Base-by-base conservation (phyloP, 2,113 vertebrate genomes). In the Candoia aspera region DNA sequence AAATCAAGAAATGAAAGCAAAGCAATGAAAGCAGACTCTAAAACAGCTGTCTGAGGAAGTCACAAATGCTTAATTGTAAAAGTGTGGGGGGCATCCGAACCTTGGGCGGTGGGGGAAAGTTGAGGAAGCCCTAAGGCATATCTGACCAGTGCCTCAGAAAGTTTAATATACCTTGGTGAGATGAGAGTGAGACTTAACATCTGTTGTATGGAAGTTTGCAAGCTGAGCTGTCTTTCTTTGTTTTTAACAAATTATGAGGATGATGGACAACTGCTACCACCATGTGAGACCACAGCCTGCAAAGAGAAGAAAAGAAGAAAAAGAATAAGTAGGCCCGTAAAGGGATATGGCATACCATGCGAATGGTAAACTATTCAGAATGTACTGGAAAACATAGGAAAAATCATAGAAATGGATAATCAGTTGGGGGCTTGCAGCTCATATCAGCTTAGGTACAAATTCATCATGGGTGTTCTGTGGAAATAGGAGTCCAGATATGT, bases 331-430 rank as follows among this genome's bases (percentile, higher is more conserved):
- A 13, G 29, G 29, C 26, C 57, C 15, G n/a, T 42, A 73, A n/a
- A 79, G 60, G 85, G 68, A 87, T 64, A 91, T 91, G 90, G 58
- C 87, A 84, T n/a, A 59, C 6, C 84, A 23, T n/a, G 62, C 46
- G 53, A 87, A 68, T 11, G 8, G 17, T 11, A 58, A 62, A 91
- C n/a, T 62, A 64, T n/a, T 83, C 54, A 79, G 26, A 93, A 83
- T n/a, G 19, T 87, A 64, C 84, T 55, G 87, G 62, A 92, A 92
- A 92, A 92, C 87, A 92, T 85, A n/a, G 79, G 79, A 89, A 89
- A 79, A 33, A 55, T 46, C 46, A 37, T 37, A 37, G n/a, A 37
- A 73, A 73, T 37, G 89, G 57, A 89, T 49, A 49, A 62, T 42
- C 54, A 8, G 26, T 62, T 92, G 87, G 87, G 53, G n/a, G 42